Base-by-base conservation (phyloP, 2,888 invertebrate genomes). In the Odontocerum albicorne region DNA sequence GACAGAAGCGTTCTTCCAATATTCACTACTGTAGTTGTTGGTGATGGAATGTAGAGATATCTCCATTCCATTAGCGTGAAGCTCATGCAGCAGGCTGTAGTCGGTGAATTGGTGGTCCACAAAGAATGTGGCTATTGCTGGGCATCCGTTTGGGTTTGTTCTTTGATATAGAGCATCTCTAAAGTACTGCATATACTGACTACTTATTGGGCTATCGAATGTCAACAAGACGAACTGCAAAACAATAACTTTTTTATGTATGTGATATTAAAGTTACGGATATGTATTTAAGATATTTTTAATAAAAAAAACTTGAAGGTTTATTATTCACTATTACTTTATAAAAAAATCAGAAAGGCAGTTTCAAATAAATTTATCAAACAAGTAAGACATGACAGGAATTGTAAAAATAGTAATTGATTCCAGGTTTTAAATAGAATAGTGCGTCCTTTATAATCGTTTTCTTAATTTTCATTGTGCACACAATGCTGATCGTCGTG, bases 101-200 rank as follows among this genome's bases (percentile, higher is more conserved):
- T 87, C 82, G 0, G 86, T 86, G 66, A 88, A 89, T 60, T 87
- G 84, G 64, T 90, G 89, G 27, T 81, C 85, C 21, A 88, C 75
- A 67, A 82, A 90, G 70, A 87, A 86, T 0, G 89, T 89, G 33
- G 80, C 80, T 0, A 82, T 77, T 1, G 80, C 78, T 0, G 76
- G 75, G 55, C 85, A 86, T 1, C 78, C 78, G 66, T 90, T 86
- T 0, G 81, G 83, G 69, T 90, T 90, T 2, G 40, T 64, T 0
- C 85, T 70, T 8, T 69, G 66, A 49, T 70, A 73, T 2, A 87
- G 68, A 0, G 83, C 62, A 0, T 74, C 65, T 7, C 78, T 67
- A 65, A 85, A 84, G 42, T 79, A 80, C 4, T 70, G 68, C 33
- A 78, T 76, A 64, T 84, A 85, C 0, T 72, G 58, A 0, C 72